phyloP scores from a whole-genome alignment of 2,113 vertebrate genomes.

The Erythrolamprus reginae region DNA sequence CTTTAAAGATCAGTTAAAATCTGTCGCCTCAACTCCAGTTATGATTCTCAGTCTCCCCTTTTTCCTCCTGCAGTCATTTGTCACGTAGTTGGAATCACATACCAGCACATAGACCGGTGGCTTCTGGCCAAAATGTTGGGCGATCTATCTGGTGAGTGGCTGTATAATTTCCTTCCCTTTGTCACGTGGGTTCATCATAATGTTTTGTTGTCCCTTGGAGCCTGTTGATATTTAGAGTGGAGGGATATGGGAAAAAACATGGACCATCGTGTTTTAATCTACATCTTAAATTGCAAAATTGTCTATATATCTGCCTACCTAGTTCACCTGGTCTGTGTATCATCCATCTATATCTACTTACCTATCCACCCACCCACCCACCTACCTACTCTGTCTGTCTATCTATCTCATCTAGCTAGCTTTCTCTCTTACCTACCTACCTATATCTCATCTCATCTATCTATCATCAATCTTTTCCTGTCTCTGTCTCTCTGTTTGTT shows the following conservation, averaged over 20 bases:
- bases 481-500: no score
- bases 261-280: neutral
- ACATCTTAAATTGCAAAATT: neutral
- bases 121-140: constrained; percentile 89
- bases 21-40: neutral
- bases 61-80: constrained; percentile 78
- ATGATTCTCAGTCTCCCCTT: neutral
- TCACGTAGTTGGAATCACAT: constrained; percentile 91
- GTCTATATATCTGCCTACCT: neutral
- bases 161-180: neutral
- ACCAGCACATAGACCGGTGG: constrained; percentile 87
- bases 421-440: no score
- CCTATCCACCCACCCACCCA: no score
- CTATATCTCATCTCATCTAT: no score
- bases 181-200: no score
- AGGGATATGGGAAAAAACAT: no score
- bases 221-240: no score
- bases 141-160: constrained; percentile 79
- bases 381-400: no score
- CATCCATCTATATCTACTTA: no score
- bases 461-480: no score
- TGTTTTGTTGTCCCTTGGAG: neutral
- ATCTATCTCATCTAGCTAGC: no score
- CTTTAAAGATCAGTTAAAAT: neutral
- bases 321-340: no score